phyloP scores from a whole-genome alignment of 1,140 invertebrate genomes.

The Anoplolepis gracilipes region DNA sequence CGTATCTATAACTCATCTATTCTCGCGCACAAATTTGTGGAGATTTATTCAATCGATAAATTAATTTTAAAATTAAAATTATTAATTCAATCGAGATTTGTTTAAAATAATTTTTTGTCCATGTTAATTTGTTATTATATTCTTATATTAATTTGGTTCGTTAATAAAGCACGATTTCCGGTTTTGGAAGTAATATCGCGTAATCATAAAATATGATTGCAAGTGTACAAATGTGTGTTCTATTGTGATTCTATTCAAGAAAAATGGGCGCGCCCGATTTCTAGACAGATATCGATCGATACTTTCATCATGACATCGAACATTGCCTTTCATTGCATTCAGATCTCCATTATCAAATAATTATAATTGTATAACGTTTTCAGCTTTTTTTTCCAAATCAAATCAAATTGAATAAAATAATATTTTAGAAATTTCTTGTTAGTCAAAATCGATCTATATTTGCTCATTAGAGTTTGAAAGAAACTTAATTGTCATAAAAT shows the following conservation, averaged over 20 bases:
- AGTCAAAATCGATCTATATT: background rate
- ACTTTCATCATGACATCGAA: background rate
- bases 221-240: background rate
- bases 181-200: background rate
- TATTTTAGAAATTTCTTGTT: background rate
- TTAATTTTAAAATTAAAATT: background rate
- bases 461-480: background rate
- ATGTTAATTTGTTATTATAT: background rate
- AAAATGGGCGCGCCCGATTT: background rate
- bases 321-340: background rate
- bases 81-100: background rate
- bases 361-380: background rate
- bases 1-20: background rate
- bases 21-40: background rate
- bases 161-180: background rate
- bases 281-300: background rate
- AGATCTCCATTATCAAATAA: background rate
- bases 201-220: background rate
- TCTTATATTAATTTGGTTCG: background rate
- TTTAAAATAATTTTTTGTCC: background rate
- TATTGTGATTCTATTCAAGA: background rate
- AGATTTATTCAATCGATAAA: background rate
- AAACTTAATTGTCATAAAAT: slow-evolving; percentile 1
- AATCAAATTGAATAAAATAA: background rate
- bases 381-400: background rate